Evolutionary conservation across 2,888 invertebrate genomes (phyloP).

Genomic region (Eristalis arbustorum): DNA sequence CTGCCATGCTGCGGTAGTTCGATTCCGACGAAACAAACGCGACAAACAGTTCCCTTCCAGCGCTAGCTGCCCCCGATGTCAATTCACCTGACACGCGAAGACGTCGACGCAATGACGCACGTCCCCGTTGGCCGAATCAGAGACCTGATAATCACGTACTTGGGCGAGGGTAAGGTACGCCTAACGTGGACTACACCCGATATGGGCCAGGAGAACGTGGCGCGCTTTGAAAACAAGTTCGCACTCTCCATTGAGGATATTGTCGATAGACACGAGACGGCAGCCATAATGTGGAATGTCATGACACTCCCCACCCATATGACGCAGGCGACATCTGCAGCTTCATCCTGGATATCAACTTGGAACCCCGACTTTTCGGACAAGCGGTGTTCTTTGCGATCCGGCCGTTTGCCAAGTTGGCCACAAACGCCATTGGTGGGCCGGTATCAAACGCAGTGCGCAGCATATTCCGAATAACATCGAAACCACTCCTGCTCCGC

Average conservation of each 20-base stretch:
- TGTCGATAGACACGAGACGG: slow-evolving; percentile 81
- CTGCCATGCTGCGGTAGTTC: slow-evolving; percentile 81
- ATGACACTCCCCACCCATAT: slow-evolving; percentile 80
- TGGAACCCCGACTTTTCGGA: slow-evolving; percentile 80
- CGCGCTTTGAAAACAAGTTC: slow-evolving; percentile 82
- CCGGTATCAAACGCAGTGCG: slow-evolving; percentile 82
- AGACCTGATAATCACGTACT: slow-evolving; percentile 81
- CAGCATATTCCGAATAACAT: slow-evolving; percentile 78
- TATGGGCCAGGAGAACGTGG: slow-evolving; percentile 81
- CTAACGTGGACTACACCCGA: slow-evolving; percentile 84
- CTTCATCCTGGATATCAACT: slow-evolving; percentile 76
- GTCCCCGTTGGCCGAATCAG: slow-evolving; percentile 80
- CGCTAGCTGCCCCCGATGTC: slow-evolving; percentile 81
- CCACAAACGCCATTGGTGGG: slow-evolving; percentile 77
- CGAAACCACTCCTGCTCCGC: background rate
- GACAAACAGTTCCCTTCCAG: slow-evolving; percentile 81
- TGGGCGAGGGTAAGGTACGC: slow-evolving; percentile 81
- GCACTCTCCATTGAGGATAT: slow-evolving; percentile 80
- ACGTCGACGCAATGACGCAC: slow-evolving; percentile 72
- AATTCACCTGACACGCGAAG: slow-evolving; percentile 79
- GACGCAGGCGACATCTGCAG: slow-evolving; percentile 82
- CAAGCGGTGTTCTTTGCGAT: slow-evolving; percentile 82
- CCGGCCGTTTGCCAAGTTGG: slow-evolving; percentile 80
- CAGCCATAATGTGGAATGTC: slow-evolving; percentile 80
- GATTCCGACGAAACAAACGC: slow-evolving; percentile 79